Evolutionary conservation across 2,797 vertebrate species (phyloP), one percentile per base, ranked within the genome.

Genomic region (Protosalanx chinensis): DNA sequence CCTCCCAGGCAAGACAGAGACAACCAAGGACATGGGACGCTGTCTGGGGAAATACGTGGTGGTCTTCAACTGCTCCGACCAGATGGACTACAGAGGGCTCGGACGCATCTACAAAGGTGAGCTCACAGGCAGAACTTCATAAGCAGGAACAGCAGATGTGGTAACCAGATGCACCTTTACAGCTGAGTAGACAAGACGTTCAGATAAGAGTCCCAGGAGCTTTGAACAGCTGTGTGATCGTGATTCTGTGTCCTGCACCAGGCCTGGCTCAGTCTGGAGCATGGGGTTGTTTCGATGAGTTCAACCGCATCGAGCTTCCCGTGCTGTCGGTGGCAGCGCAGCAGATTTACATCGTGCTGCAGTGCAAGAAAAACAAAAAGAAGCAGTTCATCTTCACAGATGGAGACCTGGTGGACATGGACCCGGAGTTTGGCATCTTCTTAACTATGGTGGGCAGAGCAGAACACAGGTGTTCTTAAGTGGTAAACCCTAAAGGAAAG

Each of bases 11-110:
- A 71, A 94, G 79, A 94, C 93, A 0, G 94, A 95, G 82, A 95
- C 94, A 58, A 94, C 93, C 10, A 95, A 94, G 86, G 94, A 95
- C 84, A 95, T 95, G 94, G 94, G 94, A 23, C 93, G 93, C 68
- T 94, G 93, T 73, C 85, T 95, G 79, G 94, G 94, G 4, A 95
- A 94, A 58, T 95, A 95, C 6, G 94, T 95, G 75, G 93, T 95
- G 71, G 93, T 95, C 65, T 95, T 95, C 76, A 95, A 95, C 87
- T 95, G 94, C 51, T 95, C 94, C 2, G 93, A 94, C 82, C 94
- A 95, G 82, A 95, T 94, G 94, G 94, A 95, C 82, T 95, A 94
- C 83, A 90, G 94, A 85, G 93, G 94, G 2, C 89, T 95, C 6
- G 94, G 94, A 20, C 93, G 94, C 53, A 95, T 95, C 72, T 95